These are phyloP conservation scores for Mobula birostris DNA, from an alignment of 2,113 vertebrate species.

Conservation along the genomic window DNA sequence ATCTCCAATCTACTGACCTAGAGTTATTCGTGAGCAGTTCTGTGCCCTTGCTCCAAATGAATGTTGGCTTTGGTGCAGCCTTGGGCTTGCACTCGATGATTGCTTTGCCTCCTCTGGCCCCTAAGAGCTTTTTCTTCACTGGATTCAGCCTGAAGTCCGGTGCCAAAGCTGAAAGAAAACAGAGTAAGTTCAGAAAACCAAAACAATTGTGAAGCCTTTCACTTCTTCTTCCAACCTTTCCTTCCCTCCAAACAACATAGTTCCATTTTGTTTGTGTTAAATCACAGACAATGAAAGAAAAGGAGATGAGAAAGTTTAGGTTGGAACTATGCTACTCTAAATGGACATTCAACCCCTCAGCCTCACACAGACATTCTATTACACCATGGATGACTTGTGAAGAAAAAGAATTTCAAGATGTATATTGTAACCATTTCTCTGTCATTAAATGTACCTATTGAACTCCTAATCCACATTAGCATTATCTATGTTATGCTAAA, in stretches of 20 bases:
- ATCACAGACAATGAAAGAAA: neutral
- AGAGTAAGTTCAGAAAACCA: neutral
- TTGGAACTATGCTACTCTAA: neutral
- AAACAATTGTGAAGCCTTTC: neutral
- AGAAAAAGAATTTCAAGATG: too few relatives aligned
- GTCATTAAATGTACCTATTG: too few relatives aligned
- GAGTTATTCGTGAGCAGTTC: constrained; percentile 81
- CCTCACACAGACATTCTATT: neutral
- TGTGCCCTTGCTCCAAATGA: constrained; percentile 91
- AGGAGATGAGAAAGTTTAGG: neutral
- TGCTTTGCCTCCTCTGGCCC: constrained; percentile 75
- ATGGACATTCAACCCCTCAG: neutral
- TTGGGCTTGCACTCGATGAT: constrained; percentile 86
- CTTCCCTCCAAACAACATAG: neutral
- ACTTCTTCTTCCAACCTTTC: neutral
- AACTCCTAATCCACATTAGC: neutral
- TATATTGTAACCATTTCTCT: too few relatives aligned
- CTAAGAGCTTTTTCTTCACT: constrained; percentile 76
- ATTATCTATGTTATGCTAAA: neutral
- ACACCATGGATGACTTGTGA: neutral
- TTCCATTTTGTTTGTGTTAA: neutral
- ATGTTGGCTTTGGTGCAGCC: constrained; percentile 78
- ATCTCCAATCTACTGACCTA: constrained; percentile 62
- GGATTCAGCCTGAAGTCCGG: constrained; percentile 86
- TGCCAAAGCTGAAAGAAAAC: constrained; percentile 62